Evolutionary conservation across 2,113 vertebrate species (phyloP).

Genomic region (Xyliphius kryptos): DNA sequence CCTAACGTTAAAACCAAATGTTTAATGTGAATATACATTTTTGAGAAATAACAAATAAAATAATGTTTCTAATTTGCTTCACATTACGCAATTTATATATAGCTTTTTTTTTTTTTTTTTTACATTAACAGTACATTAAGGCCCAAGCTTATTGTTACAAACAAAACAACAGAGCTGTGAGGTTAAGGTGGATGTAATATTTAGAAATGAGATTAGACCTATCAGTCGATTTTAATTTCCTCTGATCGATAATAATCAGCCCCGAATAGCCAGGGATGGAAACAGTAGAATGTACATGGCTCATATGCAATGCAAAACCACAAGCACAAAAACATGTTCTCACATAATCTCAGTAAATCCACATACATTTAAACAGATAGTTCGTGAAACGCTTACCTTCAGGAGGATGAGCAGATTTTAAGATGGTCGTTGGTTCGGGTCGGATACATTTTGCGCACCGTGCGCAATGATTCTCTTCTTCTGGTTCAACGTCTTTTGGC

Average conservation of each 20-base stretch:
- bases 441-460: slow-evolving; percentile 27
- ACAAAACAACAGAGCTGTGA: slow-evolving; percentile 14
- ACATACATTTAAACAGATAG: neutral
- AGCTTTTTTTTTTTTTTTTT: no score
- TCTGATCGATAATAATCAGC: neutral
- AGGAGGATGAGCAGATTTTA: neutral
- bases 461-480: slow-evolving; percentile 22
- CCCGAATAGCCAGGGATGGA: neutral
- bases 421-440: neutral
- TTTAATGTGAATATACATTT: no score
- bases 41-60: no score
- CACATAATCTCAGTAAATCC: neutral
- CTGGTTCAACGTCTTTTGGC: neutral
- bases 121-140: no score
- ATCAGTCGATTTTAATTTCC: neutral
- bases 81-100: no score
- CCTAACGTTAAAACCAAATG: no score
- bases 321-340: neutral
- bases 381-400: slow-evolving; percentile 15
- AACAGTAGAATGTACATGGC: no score
- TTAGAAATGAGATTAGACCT: neutral
- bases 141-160: no score
- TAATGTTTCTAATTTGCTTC: no score
- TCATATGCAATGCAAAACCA: neutral
- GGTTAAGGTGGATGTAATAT: slow-evolving; percentile 2